A percentile compares a stretch with the other conserved stretches of the same genome.
These are phyloP conservation scores for Umimayanthus chanpuru DNA, from an alignment of 92 coral and sea anemone species.

Conservation along the genomic window DNA sequence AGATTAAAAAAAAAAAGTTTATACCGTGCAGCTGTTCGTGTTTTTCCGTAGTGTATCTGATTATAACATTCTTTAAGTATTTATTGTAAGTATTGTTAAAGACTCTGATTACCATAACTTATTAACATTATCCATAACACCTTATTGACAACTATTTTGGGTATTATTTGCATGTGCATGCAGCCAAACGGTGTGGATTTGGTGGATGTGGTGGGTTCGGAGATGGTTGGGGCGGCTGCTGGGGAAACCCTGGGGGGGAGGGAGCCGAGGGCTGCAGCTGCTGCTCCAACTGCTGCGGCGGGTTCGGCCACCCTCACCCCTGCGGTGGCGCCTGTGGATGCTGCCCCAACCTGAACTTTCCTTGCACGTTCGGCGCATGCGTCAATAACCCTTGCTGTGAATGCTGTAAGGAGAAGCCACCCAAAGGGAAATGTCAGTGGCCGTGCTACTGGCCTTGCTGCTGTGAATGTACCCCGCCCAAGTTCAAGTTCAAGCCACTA, in stretches of 20 bases:
- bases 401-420: conserved; percentile 85
- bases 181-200: no score
- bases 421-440: conserved; percentile 86
- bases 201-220: conserved; percentile 29
- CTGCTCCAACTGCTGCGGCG: conserved; percentile 95
- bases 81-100: no score
- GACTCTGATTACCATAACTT: no score
- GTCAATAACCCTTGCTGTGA: conserved; percentile 90
- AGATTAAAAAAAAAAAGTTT: no score
- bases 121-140: no score
- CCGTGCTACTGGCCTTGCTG: conserved; percentile 95
- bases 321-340: conserved; percentile 80
- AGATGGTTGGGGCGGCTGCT: conserved; percentile 6
- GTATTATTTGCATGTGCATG: no score
- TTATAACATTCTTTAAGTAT: no score
- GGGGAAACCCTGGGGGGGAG: conserved; percentile 80
- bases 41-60: no score
- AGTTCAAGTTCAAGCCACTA: conserved; percentile 75
- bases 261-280: conserved; percentile 69
- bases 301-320: conserved; percentile 75
- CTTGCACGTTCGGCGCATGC: conserved; percentile 90
- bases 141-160: no score
- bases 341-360: conserved; percentile 85
- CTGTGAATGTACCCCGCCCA: conserved; percentile 82
- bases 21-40: no score